A percentile compares a stretch with the other conserved stretches of the same genome.
Evolutionary conservation across 2,888 invertebrate genomes (phyloP).

Genomic region (Hypsopygia costalis): DNA sequence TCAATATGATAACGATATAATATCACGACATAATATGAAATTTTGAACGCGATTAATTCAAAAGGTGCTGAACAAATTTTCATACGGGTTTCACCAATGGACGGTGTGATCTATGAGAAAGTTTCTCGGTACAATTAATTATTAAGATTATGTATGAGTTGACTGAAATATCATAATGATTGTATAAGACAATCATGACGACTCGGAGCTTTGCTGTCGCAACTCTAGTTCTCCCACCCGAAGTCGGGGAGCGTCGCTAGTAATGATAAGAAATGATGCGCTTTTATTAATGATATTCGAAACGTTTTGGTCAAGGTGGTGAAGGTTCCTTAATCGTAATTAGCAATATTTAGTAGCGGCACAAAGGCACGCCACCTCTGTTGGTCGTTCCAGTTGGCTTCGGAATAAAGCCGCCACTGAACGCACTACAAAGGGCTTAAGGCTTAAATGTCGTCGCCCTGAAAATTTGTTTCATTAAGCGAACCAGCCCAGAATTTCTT

Average conservation of each 20-base stretch:
- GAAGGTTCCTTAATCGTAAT: slow-evolving; percentile 63
- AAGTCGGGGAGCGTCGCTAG: too few species aligned
- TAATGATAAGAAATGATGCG: slow-evolving; percentile 1
- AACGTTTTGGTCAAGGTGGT: slow-evolving; percentile 9
- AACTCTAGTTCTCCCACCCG: too few species aligned
- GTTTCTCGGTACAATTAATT: too few species aligned
- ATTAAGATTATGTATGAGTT: too few species aligned
- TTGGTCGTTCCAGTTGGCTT: slow-evolving; percentile 35
- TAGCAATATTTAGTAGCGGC: slow-evolving; percentile 66
- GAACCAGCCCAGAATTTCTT: slow-evolving; percentile 61
- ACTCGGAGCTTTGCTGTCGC: too few species aligned
- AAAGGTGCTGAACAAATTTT: too few species aligned
- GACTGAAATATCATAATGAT: neutral
- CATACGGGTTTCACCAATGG: too few species aligned
- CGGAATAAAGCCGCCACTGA: slow-evolving; percentile 51
- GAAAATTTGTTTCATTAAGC: slow-evolving; percentile 77
- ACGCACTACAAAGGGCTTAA: slow-evolving; percentile 72
- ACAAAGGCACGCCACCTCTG: slow-evolving; percentile 59
- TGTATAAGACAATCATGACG: too few species aligned
- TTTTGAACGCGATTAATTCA: too few species aligned
- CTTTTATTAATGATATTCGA: slow-evolving; percentile 12
- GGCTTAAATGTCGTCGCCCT: slow-evolving; percentile 70
- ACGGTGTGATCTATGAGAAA: too few species aligned
- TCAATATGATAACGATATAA: too few species aligned
- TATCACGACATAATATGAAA: too few species aligned